Evolutionary conservation across 2,797 vertebrate genomes (phyloP).

Genomic region (Ambastaia sidthimunki): DNA sequence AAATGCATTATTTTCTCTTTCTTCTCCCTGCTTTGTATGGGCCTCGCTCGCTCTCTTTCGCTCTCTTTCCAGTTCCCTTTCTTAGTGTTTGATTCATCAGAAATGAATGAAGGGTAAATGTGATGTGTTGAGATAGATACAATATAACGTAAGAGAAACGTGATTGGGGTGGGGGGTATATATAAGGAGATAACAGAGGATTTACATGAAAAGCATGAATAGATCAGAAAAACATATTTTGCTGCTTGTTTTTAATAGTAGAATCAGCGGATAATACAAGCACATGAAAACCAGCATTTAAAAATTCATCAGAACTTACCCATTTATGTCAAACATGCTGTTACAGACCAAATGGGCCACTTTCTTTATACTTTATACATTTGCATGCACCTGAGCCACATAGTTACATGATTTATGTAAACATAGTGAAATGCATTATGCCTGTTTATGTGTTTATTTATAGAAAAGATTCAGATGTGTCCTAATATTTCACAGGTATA

Average conservation of each 20-base stretch:
- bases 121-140: slow-evolving; percentile 62
- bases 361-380: no score
- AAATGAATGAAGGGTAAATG: slow-evolving; percentile 37
- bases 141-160: slow-evolving; percentile 59
- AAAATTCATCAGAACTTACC: not conserved
- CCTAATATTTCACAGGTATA: not conserved
- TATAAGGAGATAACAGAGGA: not conserved
- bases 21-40: not conserved
- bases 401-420: no score
- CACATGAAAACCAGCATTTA: not conserved
- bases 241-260: not conserved
- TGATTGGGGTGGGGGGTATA: not conserved
- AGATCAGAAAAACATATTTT: slow-evolving; percentile 23
- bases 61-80: not conserved
- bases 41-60: not conserved
- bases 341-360: no score
- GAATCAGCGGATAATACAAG: not conserved
- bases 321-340: no score
- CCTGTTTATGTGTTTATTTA: not conserved
- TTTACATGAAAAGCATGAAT: slow-evolving; percentile 28
- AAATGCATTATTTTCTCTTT: slow-evolving; percentile 36
- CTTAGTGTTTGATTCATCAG: slow-evolving; percentile 33
- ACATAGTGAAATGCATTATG: no score
- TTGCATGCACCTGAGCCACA: no score
- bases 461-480: not conserved